Conservation (phyloP, 2,888 invertebrate species). For the Tetheella fluctuosa region DNA sequence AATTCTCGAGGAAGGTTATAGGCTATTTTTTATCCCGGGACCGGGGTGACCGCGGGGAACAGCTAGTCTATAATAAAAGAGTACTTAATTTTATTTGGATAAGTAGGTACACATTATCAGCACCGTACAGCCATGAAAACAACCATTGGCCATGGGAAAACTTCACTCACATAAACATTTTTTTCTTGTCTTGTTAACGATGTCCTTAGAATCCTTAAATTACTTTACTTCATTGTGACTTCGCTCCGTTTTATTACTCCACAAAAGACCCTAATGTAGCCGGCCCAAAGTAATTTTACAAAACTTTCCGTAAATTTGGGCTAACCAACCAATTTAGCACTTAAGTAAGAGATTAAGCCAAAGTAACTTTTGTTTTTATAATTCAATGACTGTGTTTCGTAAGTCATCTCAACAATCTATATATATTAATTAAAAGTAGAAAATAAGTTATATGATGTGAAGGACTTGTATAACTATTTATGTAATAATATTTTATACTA, state of each 20-base stretch:
- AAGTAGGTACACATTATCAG: too few relatives aligned
- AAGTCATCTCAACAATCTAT: neutral
- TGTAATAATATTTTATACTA: too few relatives aligned
- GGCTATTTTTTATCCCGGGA: too few relatives aligned
- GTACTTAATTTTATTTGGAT: too few relatives aligned
- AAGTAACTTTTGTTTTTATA: neutral
- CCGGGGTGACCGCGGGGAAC: too few relatives aligned
- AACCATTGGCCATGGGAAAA: neutral
- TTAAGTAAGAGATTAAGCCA: neutral
- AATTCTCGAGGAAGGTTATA: too few relatives aligned
- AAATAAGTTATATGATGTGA: too few relatives aligned
- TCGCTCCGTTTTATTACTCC: neutral
- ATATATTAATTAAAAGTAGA: neutral
- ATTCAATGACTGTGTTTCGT: neutral
- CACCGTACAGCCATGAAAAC: too few relatives aligned
- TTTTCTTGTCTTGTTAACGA: neutral
- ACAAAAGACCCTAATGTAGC: neutral
- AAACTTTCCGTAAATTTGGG: neutral
- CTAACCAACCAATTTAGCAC: conserved; percentile 1
- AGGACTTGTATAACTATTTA: too few relatives aligned
- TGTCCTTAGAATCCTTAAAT: neutral
- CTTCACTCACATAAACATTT: neutral
- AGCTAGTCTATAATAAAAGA: too few relatives aligned
- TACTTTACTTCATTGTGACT: neutral
- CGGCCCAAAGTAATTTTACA: neutral